These are phyloP conservation scores for Pachyrhynchus sulphureomaculatus DNA, from an alignment of 1,140 invertebrate genomes.

Conservation along the genomic window DNA sequence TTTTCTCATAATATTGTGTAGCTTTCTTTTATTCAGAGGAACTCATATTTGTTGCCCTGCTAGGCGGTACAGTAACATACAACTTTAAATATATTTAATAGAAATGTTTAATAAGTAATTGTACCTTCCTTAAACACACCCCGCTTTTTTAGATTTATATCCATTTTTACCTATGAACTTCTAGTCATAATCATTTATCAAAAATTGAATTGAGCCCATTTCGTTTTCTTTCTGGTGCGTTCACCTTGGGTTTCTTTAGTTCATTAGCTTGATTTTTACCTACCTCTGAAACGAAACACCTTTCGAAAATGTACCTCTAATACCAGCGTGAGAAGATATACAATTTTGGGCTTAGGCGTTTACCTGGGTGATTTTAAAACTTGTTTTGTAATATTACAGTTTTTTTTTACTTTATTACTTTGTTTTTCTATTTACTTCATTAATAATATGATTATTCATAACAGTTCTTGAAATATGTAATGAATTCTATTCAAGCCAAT, in stretches of 20 bases:
- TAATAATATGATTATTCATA: no score
- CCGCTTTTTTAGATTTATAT: slow-evolving; percentile 21
- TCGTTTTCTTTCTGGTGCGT: slow-evolving; percentile 17
- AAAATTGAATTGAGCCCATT: slow-evolving; percentile 15
- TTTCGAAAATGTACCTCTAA: slow-evolving; percentile 18
- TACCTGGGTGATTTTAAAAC: not conserved
- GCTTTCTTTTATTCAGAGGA: no score
- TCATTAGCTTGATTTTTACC: slow-evolving; percentile 20
- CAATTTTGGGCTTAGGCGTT: not conserved
- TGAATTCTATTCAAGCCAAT: no score
- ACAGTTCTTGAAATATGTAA: no score
- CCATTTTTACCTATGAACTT: slow-evolving; percentile 9
- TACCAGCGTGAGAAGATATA: slow-evolving; percentile 14
- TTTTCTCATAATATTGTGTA: no score
- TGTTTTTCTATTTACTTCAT: no score
- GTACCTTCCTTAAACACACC: no score
- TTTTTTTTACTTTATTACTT: no score
- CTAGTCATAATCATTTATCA: slow-evolving; percentile 31
- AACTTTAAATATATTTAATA: no score
- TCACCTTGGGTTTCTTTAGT: slow-evolving; percentile 27
- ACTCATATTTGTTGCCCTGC: no score
- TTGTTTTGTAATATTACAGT: not conserved
- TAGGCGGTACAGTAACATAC: no score
- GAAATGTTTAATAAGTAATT: no score
- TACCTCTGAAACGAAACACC: slow-evolving; percentile 13